Base-by-base conservation (phyloP, 2,113 vertebrate species). In the Carettochelys insculpta region DNA sequence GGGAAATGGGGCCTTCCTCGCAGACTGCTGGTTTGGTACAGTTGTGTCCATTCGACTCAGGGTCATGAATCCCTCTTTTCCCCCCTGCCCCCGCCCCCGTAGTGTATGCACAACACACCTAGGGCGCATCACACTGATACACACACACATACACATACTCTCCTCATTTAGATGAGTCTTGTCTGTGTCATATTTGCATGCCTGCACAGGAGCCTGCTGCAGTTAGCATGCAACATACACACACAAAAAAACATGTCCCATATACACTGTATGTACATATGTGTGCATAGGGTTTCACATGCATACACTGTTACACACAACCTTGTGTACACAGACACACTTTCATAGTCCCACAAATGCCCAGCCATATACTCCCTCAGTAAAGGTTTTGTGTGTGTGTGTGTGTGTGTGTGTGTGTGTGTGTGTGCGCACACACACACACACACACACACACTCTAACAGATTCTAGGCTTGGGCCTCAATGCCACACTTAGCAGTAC, bases 101-200 rank as follows among this genome's bases (percentile, higher is more conserved):
- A 5, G 13, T 20, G 27, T 19, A 25, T 54, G 16, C 41, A 31
- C 38, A 20, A 9, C 34, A 38, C 61, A 65, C 17, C 31, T 3
- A 65, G 14, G 16, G 29, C 2, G 0, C 7, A 16, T 14, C n/a
- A 19, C 52, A 14, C 12, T 13, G 11, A 4, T 5, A 3, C 65
- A 41, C 65, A 41, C 61, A 22, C 17, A 4, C 34, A 48, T 13
- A n/a, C n/a, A n/a, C n/a, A n/a, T n/a, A n/a, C n/a, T n/a, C n/a
- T n/a, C 56, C n/a, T 41, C 24, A 5, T 20, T 71, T 71, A 38
- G 38, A 73, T 6, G n/a, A 34, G 34, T 8, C 34, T 19, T 7
- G 17, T 34, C 56, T 61, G 56, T 34, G 31, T 41, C 19, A 47
- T 43, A 16, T 8, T 50, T 68, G 58, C 56, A 14, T 24, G 29